Percentiles rank a stretch among this genome's conserved stretches.
phyloP scores from a whole-genome alignment of 2,888 invertebrate genomes.

The Macrosiphum euphorbiae region DNA sequence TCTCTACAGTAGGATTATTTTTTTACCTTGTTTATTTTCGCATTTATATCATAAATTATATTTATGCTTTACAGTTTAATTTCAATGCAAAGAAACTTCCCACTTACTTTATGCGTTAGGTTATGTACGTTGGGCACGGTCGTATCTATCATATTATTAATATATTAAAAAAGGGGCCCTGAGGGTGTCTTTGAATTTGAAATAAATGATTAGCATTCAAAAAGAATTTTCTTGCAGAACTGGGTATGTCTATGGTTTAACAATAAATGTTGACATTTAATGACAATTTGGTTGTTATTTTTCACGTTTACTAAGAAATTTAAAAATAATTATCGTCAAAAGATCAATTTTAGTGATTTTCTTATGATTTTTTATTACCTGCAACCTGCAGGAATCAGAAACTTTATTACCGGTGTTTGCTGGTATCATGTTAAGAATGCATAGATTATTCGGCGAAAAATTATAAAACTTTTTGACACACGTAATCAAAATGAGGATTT shows the following conservation, averaged over 20 bases:
- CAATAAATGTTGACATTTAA: neutral
- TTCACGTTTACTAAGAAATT: neutral
- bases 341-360: neutral
- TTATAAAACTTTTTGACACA: neutral
- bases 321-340: neutral
- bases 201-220: neutral
- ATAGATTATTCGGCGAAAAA: no score
- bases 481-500: neutral
- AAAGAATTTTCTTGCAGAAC: neutral
- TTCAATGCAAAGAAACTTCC: neutral
- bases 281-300: neutral
- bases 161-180: neutral
- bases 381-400: neutral
- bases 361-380: neutral
- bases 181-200: neutral
- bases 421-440: no score
- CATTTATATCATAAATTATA: neutral
- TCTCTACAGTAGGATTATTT: neutral
- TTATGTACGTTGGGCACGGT: neutral
- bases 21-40: conserved; percentile 11
- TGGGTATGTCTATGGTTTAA: neutral
- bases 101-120: neutral
- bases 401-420: no score
- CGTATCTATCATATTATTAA: neutral
- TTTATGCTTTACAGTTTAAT: neutral